Conservation (phyloP, 2,888 invertebrate genomes). For the Drosophila monieri region DNA sequence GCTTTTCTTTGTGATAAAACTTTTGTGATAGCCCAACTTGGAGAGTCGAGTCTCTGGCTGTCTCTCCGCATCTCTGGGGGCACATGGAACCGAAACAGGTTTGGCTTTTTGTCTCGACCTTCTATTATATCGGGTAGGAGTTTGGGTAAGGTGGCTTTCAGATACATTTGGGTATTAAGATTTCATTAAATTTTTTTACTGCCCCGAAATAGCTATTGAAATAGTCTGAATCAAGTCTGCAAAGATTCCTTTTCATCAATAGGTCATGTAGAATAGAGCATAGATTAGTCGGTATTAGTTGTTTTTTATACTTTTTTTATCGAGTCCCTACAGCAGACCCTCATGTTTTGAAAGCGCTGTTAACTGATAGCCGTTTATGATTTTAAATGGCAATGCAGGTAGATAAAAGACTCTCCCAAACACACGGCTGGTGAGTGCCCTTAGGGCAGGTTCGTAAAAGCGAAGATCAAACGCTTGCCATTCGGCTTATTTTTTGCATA, state of each 20-base stretch:
- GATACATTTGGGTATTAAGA: neutral
- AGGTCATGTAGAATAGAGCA: conserved; percentile 1
- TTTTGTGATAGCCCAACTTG: conserved; percentile 58
- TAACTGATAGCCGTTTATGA: conserved; percentile 74
- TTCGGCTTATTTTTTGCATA: conserved; percentile 46
- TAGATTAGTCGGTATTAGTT: neutral
- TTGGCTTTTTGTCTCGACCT: conserved; percentile 19
- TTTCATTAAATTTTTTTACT: neutral
- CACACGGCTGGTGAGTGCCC: conserved; percentile 34
- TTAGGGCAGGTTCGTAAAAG: conserved; percentile 60
- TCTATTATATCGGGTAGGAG: conserved; percentile 8
- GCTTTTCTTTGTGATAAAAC: conserved; percentile 63
- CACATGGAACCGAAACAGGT: conserved; percentile 23
- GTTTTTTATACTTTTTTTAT: neutral
- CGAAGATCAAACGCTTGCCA: conserved; percentile 59
- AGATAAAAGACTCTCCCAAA: conserved; percentile 32
- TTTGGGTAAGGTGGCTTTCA: conserved; percentile 2
- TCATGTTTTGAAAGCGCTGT: conserved; percentile 60
- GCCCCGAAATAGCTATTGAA: no score
- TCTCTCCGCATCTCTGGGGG: neutral
- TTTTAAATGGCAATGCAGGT: conserved; percentile 75
- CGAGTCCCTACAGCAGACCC: conserved; percentile 5
- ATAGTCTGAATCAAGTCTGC: no score
- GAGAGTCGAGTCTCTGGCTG: neutral
- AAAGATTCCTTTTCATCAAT: no score